Evolutionary conservation across 2,888 invertebrate species (phyloP).

Genomic region (Cephonodes hylas): DNA sequence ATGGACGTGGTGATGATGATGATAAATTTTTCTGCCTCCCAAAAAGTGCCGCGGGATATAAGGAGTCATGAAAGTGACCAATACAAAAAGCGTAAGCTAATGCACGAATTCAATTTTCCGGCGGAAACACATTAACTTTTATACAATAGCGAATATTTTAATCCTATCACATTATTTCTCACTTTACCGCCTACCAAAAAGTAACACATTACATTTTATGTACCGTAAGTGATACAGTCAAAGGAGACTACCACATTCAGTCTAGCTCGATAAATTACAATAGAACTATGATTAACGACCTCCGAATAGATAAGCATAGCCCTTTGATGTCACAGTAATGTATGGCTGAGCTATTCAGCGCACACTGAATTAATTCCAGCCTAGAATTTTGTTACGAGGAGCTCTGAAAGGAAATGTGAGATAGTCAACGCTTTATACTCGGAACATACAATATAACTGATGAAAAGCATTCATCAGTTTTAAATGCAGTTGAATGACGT

Average conservation of each 20-base stretch:
- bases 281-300: constrained; percentile 8
- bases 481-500: too few species aligned
- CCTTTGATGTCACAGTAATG: constrained; percentile 10
- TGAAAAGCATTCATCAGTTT: too few species aligned
- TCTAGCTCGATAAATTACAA: constrained; percentile 9
- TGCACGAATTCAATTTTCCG: too few species aligned
- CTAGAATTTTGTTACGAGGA: constrained; percentile 7
- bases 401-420: constrained; percentile 2
- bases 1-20: too few species aligned
- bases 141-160: too few species aligned
- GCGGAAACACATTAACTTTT: too few species aligned
- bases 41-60: too few species aligned
- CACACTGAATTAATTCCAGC: constrained; percentile 1
- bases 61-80: too few species aligned
- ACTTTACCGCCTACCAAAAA: too few species aligned
- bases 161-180: too few species aligned
- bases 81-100: too few species aligned
- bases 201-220: neutral
- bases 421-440: neutral
- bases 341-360: constrained; percentile 2
- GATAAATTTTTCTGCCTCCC: too few species aligned
- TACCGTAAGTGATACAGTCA: neutral
- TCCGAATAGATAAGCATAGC: constrained; percentile 2
- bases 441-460: neutral
- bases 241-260: neutral